These are phyloP conservation scores for Serrognathus titanus DNA, from an alignment of 2,888 invertebrate genomes.

Conservation along the genomic window DNA sequence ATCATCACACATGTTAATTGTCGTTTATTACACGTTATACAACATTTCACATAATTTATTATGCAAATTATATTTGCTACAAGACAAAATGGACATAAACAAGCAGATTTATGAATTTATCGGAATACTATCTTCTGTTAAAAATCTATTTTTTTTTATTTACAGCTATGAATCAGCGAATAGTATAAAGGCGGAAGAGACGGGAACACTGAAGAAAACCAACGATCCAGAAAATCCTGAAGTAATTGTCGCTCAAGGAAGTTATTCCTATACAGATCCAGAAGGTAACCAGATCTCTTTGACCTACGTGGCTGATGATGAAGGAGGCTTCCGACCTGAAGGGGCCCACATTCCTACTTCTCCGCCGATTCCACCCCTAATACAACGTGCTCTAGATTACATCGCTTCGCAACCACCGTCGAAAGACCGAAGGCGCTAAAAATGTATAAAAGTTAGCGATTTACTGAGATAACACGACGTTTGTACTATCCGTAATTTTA, in stretches of 20 bases:
- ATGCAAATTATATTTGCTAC: too few species aligned
- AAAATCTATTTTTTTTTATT: background rate
- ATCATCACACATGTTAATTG: too few species aligned
- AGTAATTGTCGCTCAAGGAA: conserved; percentile 65
- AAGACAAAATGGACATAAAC: too few species aligned
- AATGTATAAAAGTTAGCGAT: conserved; percentile 36
- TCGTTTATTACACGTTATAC: too few species aligned
- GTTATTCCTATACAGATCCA: conserved; percentile 66
- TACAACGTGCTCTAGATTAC: conserved; percentile 71
- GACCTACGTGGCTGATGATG: conserved; percentile 70
- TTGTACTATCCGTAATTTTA: background rate
- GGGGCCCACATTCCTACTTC: conserved; percentile 74
- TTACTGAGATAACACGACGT: background rate
- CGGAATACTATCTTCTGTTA: too few species aligned
- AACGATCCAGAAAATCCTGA: conserved; percentile 64
- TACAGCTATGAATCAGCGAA: conserved; percentile 76
- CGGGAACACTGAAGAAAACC: conserved; percentile 72
- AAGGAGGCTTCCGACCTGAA: conserved; percentile 57
- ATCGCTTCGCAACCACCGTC: conserved; percentile 63
- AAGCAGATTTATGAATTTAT: too few species aligned
- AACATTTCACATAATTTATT: too few species aligned
- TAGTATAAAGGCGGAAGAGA: conserved; percentile 77
- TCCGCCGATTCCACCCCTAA: conserved; percentile 72
- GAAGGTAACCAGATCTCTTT: conserved; percentile 68
- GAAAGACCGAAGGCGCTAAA: conserved; percentile 35